Percentiles rank a stretch among this genome's conserved stretches.
phyloP scores from a whole-genome alignment of 2,888 invertebrate species.

The Hoplodrina ambigua region DNA sequence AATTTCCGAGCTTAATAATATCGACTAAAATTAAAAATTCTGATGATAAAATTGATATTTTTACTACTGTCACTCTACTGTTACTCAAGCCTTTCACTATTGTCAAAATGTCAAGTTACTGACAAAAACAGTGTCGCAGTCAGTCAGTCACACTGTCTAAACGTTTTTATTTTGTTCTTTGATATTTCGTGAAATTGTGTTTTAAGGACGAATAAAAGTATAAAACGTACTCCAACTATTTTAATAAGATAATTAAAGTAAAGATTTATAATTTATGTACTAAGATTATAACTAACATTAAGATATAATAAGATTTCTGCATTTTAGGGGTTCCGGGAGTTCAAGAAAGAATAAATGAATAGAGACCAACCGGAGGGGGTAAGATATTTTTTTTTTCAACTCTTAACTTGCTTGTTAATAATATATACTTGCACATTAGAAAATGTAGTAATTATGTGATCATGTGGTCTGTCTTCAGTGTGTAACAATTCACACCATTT shows the following conservation, averaged over 20 bases:
- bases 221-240: slow-evolving; percentile 12
- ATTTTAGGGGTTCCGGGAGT: slow-evolving; percentile 1
- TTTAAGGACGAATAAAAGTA: not conserved
- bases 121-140: no score
- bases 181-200: not conserved
- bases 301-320: slow-evolving; percentile 1
- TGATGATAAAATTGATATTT: no score
- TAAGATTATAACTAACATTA: not conserved
- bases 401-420: not conserved
- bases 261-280: not conserved
- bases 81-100: no score
- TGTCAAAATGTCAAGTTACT: no score
- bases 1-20: no score
- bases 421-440: not conserved
- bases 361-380: slow-evolving; percentile 47
- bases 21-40: no score
- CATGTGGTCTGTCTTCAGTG: not conserved
- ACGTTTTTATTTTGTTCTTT: not conserved
- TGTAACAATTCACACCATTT: not conserved
- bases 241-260: not conserved
- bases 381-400: slow-evolving; percentile 15
- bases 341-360: slow-evolving; percentile 46
- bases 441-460: not conserved
- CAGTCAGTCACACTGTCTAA: not conserved
- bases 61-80: no score